A percentile compares a stretch with the other conserved stretches of the same genome.
Evolutionary conservation across 1,140 invertebrate genomes (phyloP).

Genomic region (Acyrthosiphon pisum): DNA sequence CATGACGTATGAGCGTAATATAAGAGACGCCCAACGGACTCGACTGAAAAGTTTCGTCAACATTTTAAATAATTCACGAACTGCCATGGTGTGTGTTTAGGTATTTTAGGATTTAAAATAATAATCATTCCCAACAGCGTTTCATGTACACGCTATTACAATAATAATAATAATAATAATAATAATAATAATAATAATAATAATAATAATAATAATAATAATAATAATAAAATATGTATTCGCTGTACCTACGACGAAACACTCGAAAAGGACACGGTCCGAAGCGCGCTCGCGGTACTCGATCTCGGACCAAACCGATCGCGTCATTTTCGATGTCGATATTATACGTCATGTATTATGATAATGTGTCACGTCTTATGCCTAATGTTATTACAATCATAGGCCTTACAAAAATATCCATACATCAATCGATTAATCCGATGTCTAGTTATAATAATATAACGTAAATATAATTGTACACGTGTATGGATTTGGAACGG

Average conservation of each 20-base stretch:
- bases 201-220: background rate
- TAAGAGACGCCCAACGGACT: background rate
- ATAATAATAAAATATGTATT: background rate
- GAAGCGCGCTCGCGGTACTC: background rate
- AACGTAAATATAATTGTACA: background rate
- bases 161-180: too few relatives aligned
- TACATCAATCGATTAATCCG: background rate
- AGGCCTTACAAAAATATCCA: background rate
- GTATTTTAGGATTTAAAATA: constrained; percentile 22
- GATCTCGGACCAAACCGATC: background rate
- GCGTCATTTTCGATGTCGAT: background rate
- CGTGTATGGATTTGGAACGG: background rate
- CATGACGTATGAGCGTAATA: background rate
- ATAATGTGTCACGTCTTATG: background rate
- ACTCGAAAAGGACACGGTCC: background rate
- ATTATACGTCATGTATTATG: background rate
- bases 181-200: too few relatives aligned
- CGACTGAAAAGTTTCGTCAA: constrained; percentile 2
- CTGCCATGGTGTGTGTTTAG: background rate
- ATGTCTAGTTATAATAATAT: background rate
- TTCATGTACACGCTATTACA: background rate
- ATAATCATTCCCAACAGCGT: background rate
- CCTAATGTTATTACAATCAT: background rate
- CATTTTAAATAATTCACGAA: background rate
- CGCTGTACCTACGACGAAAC: background rate